Percentiles rank a stretch among this genome's conserved stretches.
Conservation (phyloP, 1,140 invertebrate genomes). For the Archivesica marissinica region DNA sequence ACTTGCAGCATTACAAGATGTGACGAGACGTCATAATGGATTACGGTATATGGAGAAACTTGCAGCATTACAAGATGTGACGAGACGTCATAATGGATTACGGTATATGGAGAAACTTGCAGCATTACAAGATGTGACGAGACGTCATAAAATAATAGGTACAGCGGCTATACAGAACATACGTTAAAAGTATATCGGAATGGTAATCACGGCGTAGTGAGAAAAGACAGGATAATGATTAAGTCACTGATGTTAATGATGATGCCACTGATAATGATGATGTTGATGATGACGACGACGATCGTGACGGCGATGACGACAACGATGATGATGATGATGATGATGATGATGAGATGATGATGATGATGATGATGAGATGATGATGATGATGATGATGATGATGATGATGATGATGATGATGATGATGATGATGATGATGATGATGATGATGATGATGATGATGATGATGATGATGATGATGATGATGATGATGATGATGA, state of each 20-base stretch:
- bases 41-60: too few species aligned
- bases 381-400: not conserved
- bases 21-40: too few species aligned
- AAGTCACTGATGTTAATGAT: not conserved
- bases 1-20: too few species aligned
- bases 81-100: too few species aligned
- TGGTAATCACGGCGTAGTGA: too few species aligned
- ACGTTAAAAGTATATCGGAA: too few species aligned
- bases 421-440: slow-evolving; percentile 9
- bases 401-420: not conserved
- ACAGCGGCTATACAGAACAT: too few species aligned
- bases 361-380: not conserved
- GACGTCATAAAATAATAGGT: too few species aligned
- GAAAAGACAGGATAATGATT: too few species aligned
- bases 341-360: slow-evolving; percentile 2
- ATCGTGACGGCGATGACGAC: not conserved
- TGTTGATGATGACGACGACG: not conserved
- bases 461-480: not conserved
- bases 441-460: not conserved
- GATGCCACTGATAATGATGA: not conserved
- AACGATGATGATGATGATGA: slow-evolving; percentile 13
- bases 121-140: too few species aligned
- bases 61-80: too few species aligned
- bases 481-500: not conserved
- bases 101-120: too few species aligned